Evolutionary conservation across 2,797 vertebrate species (phyloP).

Genomic region (Characodon lateralis): DNA sequence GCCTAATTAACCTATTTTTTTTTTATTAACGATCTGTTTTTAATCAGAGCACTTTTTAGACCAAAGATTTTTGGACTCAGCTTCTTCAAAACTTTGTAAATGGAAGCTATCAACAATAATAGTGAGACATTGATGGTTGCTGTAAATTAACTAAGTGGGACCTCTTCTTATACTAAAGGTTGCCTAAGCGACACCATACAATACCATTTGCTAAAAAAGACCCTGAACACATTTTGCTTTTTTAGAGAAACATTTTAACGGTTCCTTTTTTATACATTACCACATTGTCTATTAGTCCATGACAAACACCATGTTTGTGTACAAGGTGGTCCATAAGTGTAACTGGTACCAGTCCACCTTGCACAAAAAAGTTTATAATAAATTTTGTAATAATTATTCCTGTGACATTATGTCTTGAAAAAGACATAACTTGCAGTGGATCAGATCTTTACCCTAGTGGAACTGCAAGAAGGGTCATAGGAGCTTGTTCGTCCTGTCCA

Average conservation of each 20-base stretch:
- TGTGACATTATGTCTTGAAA: neutral
- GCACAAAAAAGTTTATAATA: neutral
- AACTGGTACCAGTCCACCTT: neutral
- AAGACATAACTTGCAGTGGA: neutral
- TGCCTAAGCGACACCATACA: neutral
- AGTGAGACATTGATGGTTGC: neutral
- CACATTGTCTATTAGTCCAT: neutral
- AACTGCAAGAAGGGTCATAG: neutral
- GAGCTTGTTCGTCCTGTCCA: neutral
- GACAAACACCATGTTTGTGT: neutral
- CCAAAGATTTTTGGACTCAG: slow-evolving; percentile 52
- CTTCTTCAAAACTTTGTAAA: slow-evolving; percentile 44
- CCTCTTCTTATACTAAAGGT: no score
- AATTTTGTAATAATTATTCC: neutral
- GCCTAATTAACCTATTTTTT: slow-evolving; percentile 81
- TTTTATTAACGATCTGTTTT: slow-evolving; percentile 74
- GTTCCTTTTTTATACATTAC: neutral
- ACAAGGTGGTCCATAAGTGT: neutral
- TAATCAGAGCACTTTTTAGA: slow-evolving; percentile 60
- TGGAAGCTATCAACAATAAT: slow-evolving; percentile 15
- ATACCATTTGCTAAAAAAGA: neutral
- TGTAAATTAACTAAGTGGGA: neutral
- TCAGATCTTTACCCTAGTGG: neutral
- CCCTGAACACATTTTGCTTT: neutral
- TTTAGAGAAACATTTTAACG: neutral